Evolutionary conservation across 1,140 invertebrate genomes (phyloP), one percentile per base, ranked within the genome.

Genomic region (Mycetomoellerius zeteki): DNA sequence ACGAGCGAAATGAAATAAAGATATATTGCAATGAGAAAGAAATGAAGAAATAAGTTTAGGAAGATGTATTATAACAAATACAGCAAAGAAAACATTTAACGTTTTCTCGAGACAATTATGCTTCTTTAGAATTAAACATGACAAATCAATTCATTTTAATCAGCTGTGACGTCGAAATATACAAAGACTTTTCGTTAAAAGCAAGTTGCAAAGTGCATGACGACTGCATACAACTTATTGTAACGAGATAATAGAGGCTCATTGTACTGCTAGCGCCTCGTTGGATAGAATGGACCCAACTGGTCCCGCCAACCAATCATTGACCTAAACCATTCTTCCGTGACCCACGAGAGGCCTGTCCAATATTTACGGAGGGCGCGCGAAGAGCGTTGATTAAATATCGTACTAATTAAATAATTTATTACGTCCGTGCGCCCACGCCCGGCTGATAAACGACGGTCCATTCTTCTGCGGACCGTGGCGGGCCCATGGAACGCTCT

Each of bases 331-430:
- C 21, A 85, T 82, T 85, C 82, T 67, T 67, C 56, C 52, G 64
- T 81, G 58, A 85, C 47, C 47, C 30, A 60, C n/a, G 43, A n/a
- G 47, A 12, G 50, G 62, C 60, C 47, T 33, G 81, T 71, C 37
- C 80, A 82, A 89, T 82, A 77, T 73, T 71, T 75, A 67, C 73
- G 85, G 37, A 86, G 75, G 52, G 64, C 78, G 60, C 78, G 47
- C 69, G 52, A 84, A 62, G 85, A 91, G 76, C 89, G 84, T 94
- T 94, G 91, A 94, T 94, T 93, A 92, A 94, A 94, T 88, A 92
- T 87, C 86, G 73, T 89, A 91, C 91, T 94, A 94, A 94, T 94
- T 93, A 92, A 93, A 93, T 93, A 93, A 94, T 94, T 94, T 92
- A 94, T 93, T 91, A 92, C 37, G 80, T 62, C 84, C 64, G 86